A percentile compares a stretch with the other conserved stretches of the same genome.
These are phyloP conservation scores for Torymus texanus DNA, from an alignment of 2,888 invertebrate genomes.

Conservation along the genomic window DNA sequence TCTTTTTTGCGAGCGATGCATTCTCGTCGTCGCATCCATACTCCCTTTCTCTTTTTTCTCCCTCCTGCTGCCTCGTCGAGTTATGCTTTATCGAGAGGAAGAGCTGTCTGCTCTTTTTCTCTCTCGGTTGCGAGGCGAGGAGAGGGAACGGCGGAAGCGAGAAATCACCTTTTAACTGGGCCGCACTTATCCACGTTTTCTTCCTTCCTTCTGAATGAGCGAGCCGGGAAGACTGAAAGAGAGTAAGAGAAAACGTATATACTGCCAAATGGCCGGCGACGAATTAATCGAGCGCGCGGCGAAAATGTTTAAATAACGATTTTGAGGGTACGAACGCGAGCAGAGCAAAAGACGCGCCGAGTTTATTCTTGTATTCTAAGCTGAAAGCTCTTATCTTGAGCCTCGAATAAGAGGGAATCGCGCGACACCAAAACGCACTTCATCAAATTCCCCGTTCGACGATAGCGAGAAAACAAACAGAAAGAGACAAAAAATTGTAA, in stretches of 20 bases:
- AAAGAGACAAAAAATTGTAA: background rate
- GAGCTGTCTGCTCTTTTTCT: background rate
- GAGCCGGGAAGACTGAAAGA: background rate
- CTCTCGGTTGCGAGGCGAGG: background rate
- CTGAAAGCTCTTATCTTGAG: too few species aligned
- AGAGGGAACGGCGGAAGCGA: conserved; percentile 27
- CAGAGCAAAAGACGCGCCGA: background rate
- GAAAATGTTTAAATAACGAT: background rate
- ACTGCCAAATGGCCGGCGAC: conserved; percentile 38
- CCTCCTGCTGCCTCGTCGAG: conserved; percentile 8
- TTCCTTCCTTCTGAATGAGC: background rate
- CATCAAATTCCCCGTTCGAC: conserved; percentile 22
- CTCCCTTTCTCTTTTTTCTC: background rate
- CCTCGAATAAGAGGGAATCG: background rate
- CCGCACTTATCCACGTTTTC: conserved; percentile 36
- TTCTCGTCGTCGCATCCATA: background rate
- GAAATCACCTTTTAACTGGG: conserved; percentile 32
- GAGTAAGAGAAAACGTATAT: background rate
- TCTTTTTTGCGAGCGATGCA: conserved; percentile 5
- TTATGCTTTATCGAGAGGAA: conserved; percentile 39
- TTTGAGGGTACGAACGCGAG: too few species aligned
- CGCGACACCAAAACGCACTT: conserved; percentile 39
- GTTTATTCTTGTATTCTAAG: too few species aligned
- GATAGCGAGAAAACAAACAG: too few species aligned
- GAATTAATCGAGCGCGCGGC: conserved; percentile 28